Evolutionary conservation across 2,113 vertebrate species (phyloP), one percentile per base, ranked within the genome.

Genomic region (Lycocorax pyrrhopterus): DNA sequence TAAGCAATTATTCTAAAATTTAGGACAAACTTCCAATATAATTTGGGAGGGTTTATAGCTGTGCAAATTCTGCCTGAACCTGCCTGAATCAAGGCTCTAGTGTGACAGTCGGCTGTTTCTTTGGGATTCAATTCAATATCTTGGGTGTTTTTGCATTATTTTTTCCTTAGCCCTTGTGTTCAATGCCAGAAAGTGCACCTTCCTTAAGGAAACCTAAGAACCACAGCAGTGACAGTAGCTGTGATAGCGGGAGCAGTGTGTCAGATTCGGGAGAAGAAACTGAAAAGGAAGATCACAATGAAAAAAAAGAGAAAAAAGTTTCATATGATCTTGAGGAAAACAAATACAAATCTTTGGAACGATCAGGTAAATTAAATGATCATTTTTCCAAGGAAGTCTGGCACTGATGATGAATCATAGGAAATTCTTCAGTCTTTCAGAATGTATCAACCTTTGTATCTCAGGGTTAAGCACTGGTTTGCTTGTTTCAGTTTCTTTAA

Each of bases 181-280:
- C 99, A 32, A 99, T 99, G 99, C 99, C 99, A 26, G 99, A 99
- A 96, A 98, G 98, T 90, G 96, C 98, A n/a, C 98, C 99, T 79
- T 97, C 97, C 19, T 84, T 97, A 68, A 98, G 97, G 93, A 99
- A 98, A 62, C 97, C 97, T 29, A 98, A 94, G 76, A 97, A 96
- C 75, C 82, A 75, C 60, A 97, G 95, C 81, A 99, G 98, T 25
- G 98, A 98, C 51, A 99, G 98, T 96, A 99, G 98, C 47, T 98
- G 96, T 12, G 98, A 98, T 21, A 98, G 98, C 19, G 97, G 97
- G 91, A 98, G 98, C 96, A 98, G 98, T 43, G 97, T 98, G 30
- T 98, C 98, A 26, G 98, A 98, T 2, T 98, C 98, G 0, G 98
- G 98, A 3, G 98, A 98, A 30, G 95, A 96, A 35, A 97, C 96